Base-by-base conservation (phyloP, 2,113 vertebrate genomes). In the Austrofundulus limnaeus region DNA sequence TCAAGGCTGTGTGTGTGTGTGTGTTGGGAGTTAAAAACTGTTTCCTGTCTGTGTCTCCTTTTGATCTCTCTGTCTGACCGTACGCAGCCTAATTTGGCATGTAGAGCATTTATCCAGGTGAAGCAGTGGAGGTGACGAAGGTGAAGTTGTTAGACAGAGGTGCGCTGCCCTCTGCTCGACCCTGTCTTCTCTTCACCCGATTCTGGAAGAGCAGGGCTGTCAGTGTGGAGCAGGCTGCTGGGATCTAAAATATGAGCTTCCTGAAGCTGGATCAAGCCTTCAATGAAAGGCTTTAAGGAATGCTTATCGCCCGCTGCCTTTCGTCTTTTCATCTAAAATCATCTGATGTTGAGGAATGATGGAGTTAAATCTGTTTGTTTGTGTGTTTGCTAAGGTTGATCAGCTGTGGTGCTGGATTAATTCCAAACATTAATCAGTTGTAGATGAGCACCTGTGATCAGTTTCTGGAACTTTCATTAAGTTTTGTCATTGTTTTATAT, bases 121-220 rank as follows among this genome's bases (percentile, higher is more conserved):
- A 81, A 77, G 57, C 65, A 52, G 70, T 60, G 72, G 66, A 85
- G 82, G 88, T 84, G 88, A 83, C 84, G 77, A 70, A 84, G 85
- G 88, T 84, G 82, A 88, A 78, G 87, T 79, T 84, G 87, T 90
- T 85, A 79, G 78, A 88, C 83, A 76, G 81, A 78, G 82, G 80
- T 80, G 83, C 52, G 4, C 11, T 72, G 85, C 71, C 85, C 83
- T 83, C 74, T 72, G 81, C 72, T 78, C 61, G 52, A 79, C 79
- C 84, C 80, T 55, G 75, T 82, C 83, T 62, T 52, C 73, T 76
- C 62, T 28, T 46, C 42, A 34, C 45, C 74, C 34, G 48, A 56
- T 57, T 61, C 61, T 61, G 37, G 24, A 55, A 66, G 62, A 79
- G 37, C 41, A 61, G 59, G 58, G 16, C 69, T 69, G 76, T 76